Evolutionary conservation across 2,797 vertebrate genomes (phyloP).

Genomic region (Carcharodon carcharias): DNA sequence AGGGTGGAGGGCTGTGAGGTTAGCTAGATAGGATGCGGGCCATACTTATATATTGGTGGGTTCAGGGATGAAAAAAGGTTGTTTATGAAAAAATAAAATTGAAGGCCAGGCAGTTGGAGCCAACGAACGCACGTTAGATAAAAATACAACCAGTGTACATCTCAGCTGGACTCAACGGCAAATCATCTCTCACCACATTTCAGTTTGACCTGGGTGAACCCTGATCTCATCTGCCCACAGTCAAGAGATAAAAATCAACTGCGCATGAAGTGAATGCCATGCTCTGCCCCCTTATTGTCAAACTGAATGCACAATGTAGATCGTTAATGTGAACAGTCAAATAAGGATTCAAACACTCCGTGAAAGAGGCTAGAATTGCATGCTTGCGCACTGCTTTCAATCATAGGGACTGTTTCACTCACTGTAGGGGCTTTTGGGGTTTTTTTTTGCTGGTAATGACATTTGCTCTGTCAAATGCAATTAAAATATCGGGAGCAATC

Average conservation of each 20-base stretch:
- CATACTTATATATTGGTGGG: neutral
- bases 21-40: too few species aligned
- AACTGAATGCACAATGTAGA: neutral
- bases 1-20: neutral
- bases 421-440: neutral
- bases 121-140: neutral
- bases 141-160: neutral
- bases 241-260: neutral
- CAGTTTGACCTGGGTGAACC: neutral
- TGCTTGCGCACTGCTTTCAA: neutral
- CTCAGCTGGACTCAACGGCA: neutral
- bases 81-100: neutral
- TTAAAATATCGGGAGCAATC: conserved; percentile 12
- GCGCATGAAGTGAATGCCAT: neutral
- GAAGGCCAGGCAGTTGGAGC: neutral
- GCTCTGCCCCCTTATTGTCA: neutral
- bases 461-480: neutral
- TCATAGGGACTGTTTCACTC: neutral
- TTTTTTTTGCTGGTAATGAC: neutral
- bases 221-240: neutral
- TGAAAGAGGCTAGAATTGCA: neutral
- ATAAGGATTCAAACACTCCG: neutral
- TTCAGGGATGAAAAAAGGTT: neutral
- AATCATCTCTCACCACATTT: neutral
- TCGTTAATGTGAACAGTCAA: neutral